Conservation (phyloP, 2,888 invertebrate genomes). For the Rotaria macrura region DNA sequence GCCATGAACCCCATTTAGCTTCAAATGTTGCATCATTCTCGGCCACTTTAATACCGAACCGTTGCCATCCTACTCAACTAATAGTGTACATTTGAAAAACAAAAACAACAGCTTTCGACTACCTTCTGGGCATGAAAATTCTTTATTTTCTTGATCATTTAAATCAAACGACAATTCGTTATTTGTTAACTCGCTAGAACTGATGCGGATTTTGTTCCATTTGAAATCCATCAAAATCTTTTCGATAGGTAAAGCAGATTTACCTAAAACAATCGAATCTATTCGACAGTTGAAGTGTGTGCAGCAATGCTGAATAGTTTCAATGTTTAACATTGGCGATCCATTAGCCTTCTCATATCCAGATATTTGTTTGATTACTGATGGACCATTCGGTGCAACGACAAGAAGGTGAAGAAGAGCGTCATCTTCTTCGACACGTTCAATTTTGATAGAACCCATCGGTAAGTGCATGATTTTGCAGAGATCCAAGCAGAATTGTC, state of each 20-base stretch:
- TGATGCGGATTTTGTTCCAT: not conserved
- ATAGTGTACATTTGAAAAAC: not conserved
- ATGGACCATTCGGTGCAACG: not conserved
- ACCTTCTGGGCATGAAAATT: not conserved
- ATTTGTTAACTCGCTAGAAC: not conserved
- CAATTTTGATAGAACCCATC: not conserved
- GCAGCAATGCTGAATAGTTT: not conserved
- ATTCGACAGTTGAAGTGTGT: not conserved
- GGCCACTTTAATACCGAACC: not conserved
- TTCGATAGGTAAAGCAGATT: not conserved
- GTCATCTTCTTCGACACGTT: not conserved
- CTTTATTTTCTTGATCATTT: no score
- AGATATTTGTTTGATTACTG: not conserved
- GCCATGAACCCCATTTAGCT: not conserved
- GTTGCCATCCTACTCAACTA: not conserved
- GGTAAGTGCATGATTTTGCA: not conserved
- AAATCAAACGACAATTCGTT: no score
- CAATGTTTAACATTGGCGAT: not conserved
- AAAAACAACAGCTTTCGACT: not conserved
- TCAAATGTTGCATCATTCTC: not conserved
- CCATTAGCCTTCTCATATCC: no score
- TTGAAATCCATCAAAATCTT: not conserved
- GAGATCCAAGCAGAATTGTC: not conserved
- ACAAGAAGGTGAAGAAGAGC: not conserved
- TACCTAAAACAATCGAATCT: not conserved